Conservation (phyloP, 2,113 vertebrate species). For the Nerophis lumbriciformis region DNA sequence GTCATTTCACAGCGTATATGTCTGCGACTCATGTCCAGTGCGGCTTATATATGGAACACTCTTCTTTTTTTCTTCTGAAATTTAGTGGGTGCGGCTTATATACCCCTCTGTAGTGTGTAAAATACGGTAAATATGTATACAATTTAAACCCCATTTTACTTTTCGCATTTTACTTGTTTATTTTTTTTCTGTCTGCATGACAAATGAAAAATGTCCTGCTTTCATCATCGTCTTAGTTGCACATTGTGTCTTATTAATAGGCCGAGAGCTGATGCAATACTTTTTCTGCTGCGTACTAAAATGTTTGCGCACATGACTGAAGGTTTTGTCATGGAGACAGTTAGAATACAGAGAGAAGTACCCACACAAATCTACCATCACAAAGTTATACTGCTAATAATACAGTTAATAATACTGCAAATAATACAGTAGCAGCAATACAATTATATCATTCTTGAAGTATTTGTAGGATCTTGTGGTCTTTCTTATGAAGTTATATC, state of each 20-base stretch:
- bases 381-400: neutral
- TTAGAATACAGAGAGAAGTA: neutral
- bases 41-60: no score
- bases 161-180: no score
- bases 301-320: neutral
- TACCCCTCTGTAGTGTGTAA: no score
- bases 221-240: neutral
- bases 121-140: neutral
- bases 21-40: no score
- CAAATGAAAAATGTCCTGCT: neutral
- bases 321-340: neutral
- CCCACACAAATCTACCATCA: constrained; percentile 1
- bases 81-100: no score
- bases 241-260: neutral
- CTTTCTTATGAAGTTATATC: no score
- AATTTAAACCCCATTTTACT: neutral
- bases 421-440: no score
- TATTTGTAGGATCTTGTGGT: no score
- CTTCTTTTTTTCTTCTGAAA: no score
- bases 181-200: neutral
- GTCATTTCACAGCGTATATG: no score
- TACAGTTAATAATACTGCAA: no score
- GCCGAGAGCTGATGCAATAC: neutral
- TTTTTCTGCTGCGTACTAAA: neutral
- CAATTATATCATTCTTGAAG: neutral